Evolutionary conservation across 2,888 invertebrate genomes (phyloP), one percentile per base, ranked within the genome.

Genomic region (Caenorhabditis drosophilae): DNA sequence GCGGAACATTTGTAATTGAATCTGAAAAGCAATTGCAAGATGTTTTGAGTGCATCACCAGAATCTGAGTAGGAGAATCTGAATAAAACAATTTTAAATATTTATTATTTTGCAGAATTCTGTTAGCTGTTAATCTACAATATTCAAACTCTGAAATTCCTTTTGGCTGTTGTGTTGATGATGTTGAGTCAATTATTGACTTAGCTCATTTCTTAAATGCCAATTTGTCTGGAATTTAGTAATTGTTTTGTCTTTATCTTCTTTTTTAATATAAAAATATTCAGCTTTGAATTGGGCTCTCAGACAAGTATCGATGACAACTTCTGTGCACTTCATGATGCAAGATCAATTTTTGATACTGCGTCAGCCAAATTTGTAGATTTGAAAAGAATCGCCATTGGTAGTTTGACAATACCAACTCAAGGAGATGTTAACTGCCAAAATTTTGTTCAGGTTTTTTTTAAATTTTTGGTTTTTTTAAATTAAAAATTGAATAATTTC

Each of bases 171-270:
- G 63, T 80, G 78, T 46, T 51, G 67, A 68, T 1, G 74, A 70
- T 7, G 73, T 73, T 12, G 66, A 64, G 0, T 70, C 64, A 22
- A 49, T 80, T 36, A 55, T 84, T 23, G 57, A 64, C 23, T 51
- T 56, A 46, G 82, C 78, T n/a, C 68, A 69, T 35, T 56, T 67
- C 11, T 42, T 75, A 6, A 70, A 73, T 15, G 60, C 73, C 11
- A 69, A 75, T 23, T 52, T 80, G 11, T 68, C 76, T 40, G 83
- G 83, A 16, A 85, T 89, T 16, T 84, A 82, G 62, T 84, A 78
- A 64, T 81, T 81, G 44, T 50, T 38, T 18, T n/a, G 18, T 27
- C n/a, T 31, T 12, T 9, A 45, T 34, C 0, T 27, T 40, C 40
- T 4, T 20, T 41, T 41, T 41, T 41, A 40, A 23, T 42, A 16